Conservation (phyloP, 1,140 invertebrate genomes). For the Ptiloglossa arizonensis region DNA sequence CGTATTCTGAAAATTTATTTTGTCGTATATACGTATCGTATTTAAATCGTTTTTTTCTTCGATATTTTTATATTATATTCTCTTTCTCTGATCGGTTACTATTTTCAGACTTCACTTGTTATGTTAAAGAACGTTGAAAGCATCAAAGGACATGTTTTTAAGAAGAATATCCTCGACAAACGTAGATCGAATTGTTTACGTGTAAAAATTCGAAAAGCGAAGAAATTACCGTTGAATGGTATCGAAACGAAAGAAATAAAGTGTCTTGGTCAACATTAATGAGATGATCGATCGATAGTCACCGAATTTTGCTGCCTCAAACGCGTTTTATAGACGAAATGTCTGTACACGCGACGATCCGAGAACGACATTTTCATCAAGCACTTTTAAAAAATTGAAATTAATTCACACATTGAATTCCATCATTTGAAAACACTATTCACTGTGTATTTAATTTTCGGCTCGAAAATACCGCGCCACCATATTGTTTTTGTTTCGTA, state of each 20-base stretch:
- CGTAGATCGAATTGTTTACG: conserved; percentile 3
- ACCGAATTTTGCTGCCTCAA: conserved; percentile 33
- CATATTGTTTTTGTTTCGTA: conserved; percentile 45
- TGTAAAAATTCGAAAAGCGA: background rate
- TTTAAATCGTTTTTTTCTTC: background rate
- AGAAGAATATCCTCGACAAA: conserved; percentile 9
- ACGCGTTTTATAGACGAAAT: conserved; percentile 35
- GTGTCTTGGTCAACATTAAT: conserved; percentile 27
- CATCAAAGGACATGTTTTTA: background rate
- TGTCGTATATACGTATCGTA: background rate
- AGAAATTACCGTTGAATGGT: background rate
- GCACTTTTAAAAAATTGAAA: background rate
- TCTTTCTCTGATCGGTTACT: background rate
- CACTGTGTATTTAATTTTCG: conserved; percentile 24
- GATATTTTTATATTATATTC: conserved; percentile 1
- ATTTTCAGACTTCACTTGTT: background rate
- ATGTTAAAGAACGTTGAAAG: background rate
- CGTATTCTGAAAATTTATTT: background rate
- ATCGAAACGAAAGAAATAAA: conserved; percentile 21
- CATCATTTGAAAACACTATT: conserved; percentile 7
- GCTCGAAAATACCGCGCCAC: conserved; percentile 24
- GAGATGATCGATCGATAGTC: conserved; percentile 31
- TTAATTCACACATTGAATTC: conserved; percentile 5
- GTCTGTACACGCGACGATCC: conserved; percentile 40
- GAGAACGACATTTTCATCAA: conserved; percentile 44